These are phyloP conservation scores for Allacma fusca DNA, from an alignment of 2,888 invertebrate genomes.

Conservation along the genomic window DNA sequence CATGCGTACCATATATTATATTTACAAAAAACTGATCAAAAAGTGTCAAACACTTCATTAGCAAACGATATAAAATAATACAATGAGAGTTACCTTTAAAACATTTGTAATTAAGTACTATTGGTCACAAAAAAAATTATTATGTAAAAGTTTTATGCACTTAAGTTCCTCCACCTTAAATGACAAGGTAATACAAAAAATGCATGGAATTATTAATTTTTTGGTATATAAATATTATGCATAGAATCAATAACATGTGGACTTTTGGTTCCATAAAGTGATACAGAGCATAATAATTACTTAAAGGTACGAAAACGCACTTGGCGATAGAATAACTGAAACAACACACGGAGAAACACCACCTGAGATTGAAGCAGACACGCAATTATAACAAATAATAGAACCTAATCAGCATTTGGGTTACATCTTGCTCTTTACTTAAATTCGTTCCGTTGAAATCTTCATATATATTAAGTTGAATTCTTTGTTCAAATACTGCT, in stretches of 20 bases:
- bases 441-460: neutral
- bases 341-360: slow-evolving; percentile 8
- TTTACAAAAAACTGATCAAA: too few relatives aligned
- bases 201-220: slow-evolving; percentile 9
- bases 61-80: too few relatives aligned
- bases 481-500: slow-evolving; percentile 31
- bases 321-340: neutral
- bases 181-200: slow-evolving; percentile 7
- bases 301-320: neutral
- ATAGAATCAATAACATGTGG: neutral
- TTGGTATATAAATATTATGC: slow-evolving; percentile 13
- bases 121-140: too few relatives aligned
- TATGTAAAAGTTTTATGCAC: slow-evolving; percentile 2
- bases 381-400: slow-evolving; percentile 9
- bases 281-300: neutral
- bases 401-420: neutral
- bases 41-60: too few relatives aligned
- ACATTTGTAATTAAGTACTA: too few relatives aligned
- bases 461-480: neutral
- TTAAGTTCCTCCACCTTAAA: neutral
- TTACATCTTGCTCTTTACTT: neutral
- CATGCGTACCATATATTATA: too few relatives aligned
- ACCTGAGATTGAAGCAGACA: slow-evolving; percentile 17
- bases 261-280: neutral
- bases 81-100: too few relatives aligned